These are phyloP conservation scores for Gonatopus flavifemur DNA, from an alignment of 1,140 invertebrate genomes.

Conservation along the genomic window DNA sequence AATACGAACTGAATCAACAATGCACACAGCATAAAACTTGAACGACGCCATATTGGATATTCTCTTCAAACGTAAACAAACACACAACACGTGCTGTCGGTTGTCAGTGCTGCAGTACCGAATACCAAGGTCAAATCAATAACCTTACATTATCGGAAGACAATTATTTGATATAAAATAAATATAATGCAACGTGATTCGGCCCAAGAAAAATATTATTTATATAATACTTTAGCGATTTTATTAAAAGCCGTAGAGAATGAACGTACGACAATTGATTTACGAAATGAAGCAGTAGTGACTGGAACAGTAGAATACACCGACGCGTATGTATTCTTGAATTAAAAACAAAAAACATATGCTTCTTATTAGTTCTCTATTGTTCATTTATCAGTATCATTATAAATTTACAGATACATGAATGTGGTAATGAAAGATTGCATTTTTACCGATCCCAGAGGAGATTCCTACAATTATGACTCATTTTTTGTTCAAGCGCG, in stretches of 20 bases:
- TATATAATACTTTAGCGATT: slow-evolving; percentile 63
- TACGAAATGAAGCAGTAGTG: slow-evolving; percentile 66
- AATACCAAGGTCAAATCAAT: too few species aligned
- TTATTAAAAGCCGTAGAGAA: slow-evolving; percentile 66
- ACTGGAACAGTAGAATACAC: slow-evolving; percentile 61
- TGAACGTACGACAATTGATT: slow-evolving; percentile 66
- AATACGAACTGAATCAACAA: too few species aligned
- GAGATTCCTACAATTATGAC: slow-evolving; percentile 53
- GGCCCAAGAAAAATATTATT: slow-evolving; percentile 55
- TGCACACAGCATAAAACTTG: too few species aligned
- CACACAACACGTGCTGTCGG: too few species aligned
- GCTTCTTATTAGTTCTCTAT: background rate
- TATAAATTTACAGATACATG: slow-evolving; percentile 62
- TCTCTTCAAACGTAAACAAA: too few species aligned
- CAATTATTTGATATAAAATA: too few species aligned
- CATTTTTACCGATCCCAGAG: slow-evolving; percentile 61
- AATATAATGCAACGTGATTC: slow-evolving; percentile 23
- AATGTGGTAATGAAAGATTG: slow-evolving; percentile 67
- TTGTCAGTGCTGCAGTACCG: too few species aligned
- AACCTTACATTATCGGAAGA: too few species aligned
- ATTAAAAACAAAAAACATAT: background rate
- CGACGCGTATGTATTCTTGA: slow-evolving; percentile 60
- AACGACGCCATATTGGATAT: too few species aligned
- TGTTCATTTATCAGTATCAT: background rate
- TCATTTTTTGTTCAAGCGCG: slow-evolving; percentile 65